Conservation (phyloP, 2,797 vertebrate genomes). For the Enteromius viviparus region DNA sequence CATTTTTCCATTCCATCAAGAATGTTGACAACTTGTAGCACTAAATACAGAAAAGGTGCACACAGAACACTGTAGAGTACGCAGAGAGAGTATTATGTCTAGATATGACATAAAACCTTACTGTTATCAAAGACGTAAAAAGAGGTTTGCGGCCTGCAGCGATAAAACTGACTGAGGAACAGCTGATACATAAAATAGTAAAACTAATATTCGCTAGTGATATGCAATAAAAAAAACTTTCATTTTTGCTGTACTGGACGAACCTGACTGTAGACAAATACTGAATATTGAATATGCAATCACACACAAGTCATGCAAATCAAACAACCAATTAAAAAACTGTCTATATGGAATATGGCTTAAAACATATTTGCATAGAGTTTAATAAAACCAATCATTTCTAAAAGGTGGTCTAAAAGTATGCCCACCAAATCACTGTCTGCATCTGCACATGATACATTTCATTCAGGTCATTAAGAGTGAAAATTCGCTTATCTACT, state of each 20-base stretch:
- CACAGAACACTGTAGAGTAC: slow-evolving; percentile 34
- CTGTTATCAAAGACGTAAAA: not conserved
- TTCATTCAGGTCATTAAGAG: not conserved
- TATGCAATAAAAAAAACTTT: not conserved
- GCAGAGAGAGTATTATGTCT: slow-evolving; percentile 6
- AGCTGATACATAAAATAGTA: not conserved
- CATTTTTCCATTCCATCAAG: not conserved
- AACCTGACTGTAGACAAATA: slow-evolving; percentile 29
- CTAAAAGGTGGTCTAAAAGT: not conserved
- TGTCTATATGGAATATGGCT: not conserved
- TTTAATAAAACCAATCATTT: slow-evolving; percentile 5
- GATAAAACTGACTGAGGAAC: not conserved
- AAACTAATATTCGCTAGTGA: not conserved
- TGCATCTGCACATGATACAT: not conserved
- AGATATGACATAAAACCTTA: not conserved
- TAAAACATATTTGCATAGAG: not conserved
- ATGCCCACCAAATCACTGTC: not conserved
- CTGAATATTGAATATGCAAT: slow-evolving; percentile 33
- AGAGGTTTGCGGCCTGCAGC: not conserved
- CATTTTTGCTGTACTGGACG: not conserved
- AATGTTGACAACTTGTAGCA: not conserved
- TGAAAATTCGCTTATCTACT: not conserved
- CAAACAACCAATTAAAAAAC: not conserved
- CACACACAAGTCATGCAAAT: slow-evolving; percentile 27
- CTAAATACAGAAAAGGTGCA: slow-evolving; percentile 12